Conservation (phyloP, 2,113 vertebrate species). For the Chaetorhynchus papuensis region DNA sequence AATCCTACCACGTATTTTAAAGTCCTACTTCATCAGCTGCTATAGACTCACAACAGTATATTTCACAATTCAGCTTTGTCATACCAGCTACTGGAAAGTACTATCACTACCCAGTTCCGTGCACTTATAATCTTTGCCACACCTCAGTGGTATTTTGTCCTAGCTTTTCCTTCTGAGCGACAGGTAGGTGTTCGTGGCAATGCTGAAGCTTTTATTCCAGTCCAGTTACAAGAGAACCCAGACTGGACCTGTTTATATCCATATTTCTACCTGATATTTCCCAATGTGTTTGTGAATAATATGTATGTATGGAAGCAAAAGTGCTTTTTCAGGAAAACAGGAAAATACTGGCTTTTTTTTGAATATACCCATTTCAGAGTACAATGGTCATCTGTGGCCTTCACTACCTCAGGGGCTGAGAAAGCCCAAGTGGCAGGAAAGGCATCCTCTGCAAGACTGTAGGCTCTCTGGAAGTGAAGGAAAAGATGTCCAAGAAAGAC, state of each 20-base stretch:
- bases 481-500: not conserved
- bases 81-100: not conserved
- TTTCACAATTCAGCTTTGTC: not conserved
- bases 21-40: not conserved
- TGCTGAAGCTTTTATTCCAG: not conserved
- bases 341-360: not conserved
- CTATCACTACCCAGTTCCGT: not conserved
- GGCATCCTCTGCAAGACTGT: not conserved
- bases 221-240: not conserved
- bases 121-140: not conserved
- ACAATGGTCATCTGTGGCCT: not conserved
- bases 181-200: not conserved
- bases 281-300: not conserved
- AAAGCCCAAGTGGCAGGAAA: not conserved
- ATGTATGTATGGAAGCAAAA: not conserved
- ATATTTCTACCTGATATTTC: not conserved
- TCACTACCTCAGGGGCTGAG: not conserved
- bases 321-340: not conserved
- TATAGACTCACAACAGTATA: not conserved
- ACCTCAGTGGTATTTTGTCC: not conserved
- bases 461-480: not conserved
- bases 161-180: not conserved
- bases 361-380: not conserved
- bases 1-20: not conserved
- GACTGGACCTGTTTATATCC: not conserved